Evolutionary conservation across 2,113 vertebrate species (phyloP).

Genomic region (Lanius collurio): DNA sequence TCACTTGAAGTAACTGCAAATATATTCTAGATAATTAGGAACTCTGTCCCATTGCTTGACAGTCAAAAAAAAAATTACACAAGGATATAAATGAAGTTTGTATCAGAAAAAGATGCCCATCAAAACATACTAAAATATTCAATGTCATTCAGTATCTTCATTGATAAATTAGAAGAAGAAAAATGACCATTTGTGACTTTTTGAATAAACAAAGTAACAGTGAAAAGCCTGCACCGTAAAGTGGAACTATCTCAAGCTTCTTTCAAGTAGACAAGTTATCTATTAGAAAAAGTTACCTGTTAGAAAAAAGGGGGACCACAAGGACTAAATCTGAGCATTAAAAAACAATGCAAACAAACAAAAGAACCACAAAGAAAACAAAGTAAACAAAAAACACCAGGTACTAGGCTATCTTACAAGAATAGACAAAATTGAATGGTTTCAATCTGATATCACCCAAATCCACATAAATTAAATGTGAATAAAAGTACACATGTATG

Average conservation of each 20-base stretch:
- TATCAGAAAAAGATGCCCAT: background rate
- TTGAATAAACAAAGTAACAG: background rate
- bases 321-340: background rate
- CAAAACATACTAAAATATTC: background rate
- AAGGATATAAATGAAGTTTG: background rate
- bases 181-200: background rate
- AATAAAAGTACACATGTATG: background rate
- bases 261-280: background rate
- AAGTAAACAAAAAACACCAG: background rate
- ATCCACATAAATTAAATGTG: background rate
- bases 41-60: background rate
- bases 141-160: background rate
- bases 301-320: background rate
- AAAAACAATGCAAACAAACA: background rate
- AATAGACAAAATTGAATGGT: background rate
- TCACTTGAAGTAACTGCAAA: background rate
- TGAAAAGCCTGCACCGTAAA: background rate
- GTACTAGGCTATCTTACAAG: background rate
- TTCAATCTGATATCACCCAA: background rate
- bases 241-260: background rate
- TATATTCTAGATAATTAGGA: background rate
- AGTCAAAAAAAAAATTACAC: background rate
- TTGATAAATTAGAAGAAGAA: background rate
- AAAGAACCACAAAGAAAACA: background rate
- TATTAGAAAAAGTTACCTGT: background rate